Evolutionary conservation across 1,140 invertebrate genomes (phyloP).

Genomic region (Plectrocnemia conspersa): DNA sequence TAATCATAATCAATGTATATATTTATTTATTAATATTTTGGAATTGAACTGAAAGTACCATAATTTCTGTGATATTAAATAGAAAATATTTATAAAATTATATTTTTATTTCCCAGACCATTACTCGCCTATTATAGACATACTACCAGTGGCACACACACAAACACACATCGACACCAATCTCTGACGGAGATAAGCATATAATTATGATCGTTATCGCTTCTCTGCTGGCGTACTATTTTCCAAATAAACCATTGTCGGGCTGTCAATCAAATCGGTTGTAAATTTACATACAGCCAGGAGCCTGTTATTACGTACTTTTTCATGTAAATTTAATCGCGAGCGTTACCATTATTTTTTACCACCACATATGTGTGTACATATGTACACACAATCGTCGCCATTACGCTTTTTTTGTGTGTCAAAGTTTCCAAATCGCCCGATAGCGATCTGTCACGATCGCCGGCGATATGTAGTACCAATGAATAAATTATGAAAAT

Average conservation of each 20-base stretch:
- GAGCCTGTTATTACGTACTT: slow-evolving; percentile 32
- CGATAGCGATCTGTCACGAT: slow-evolving; percentile 16
- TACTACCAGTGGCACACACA: slow-evolving; percentile 14
- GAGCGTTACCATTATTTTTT: slow-evolving; percentile 3
- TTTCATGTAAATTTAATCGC: slow-evolving; percentile 26
- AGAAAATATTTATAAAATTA: too few species aligned
- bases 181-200: slow-evolving; percentile 32
- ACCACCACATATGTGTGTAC: too few species aligned
- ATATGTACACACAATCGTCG: not conserved
- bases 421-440: slow-evolving; percentile 8
- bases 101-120: too few species aligned
- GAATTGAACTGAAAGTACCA: too few species aligned
- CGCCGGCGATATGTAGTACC: slow-evolving; percentile 1
- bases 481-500: slow-evolving; percentile 11
- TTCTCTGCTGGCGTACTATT: slow-evolving; percentile 32
- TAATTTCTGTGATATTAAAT: too few species aligned
- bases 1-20: too few species aligned
- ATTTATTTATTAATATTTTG: too few species aligned
- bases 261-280: slow-evolving; percentile 34
- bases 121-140: slow-evolving; percentile 10
- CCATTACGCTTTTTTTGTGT: slow-evolving; percentile 11
- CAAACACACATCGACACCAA: slow-evolving; percentile 25
- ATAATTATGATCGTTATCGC: slow-evolving; percentile 35
- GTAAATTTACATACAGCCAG: slow-evolving; percentile 32
- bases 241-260: slow-evolving; percentile 36